Evolutionary conservation across 1,140 invertebrate genomes (phyloP).

Genomic region (Cyphomyrmex costatus): DNA sequence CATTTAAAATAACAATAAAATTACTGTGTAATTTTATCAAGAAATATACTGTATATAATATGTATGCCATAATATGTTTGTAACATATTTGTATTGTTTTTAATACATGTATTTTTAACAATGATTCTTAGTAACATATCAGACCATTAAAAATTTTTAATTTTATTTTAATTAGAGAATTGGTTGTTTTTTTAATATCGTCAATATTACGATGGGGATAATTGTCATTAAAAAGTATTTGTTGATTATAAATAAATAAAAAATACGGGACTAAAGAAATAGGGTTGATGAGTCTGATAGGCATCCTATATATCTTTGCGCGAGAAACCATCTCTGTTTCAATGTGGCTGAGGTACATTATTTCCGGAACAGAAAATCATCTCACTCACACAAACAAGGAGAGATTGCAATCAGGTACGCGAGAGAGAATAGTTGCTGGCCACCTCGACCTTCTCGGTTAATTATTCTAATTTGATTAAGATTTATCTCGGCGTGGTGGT

Average conservation of each 20-base stretch:
- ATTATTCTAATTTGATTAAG: conserved; percentile 69
- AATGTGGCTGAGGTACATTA: conserved; percentile 12
- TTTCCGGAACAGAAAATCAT: conserved; percentile 40
- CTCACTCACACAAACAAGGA: conserved; percentile 1
- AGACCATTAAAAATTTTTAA: neutral
- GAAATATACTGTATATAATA: neutral
- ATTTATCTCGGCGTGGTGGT: conserved; percentile 53
- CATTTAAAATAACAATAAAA: neutral
- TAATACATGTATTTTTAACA: neutral
- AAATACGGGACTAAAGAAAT: neutral
- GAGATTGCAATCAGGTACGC: conserved; percentile 45
- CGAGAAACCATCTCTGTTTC: conserved; percentile 8
- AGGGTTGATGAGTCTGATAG: neutral
- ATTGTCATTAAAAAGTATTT: neutral
- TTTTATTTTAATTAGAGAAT: neutral
- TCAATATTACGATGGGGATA: neutral
- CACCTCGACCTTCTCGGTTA: conserved; percentile 31
- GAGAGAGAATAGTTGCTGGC: conserved; percentile 23
- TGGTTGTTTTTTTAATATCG: neutral
- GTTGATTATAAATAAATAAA: neutral
- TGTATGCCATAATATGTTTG: neutral
- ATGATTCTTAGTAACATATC: too few species aligned
- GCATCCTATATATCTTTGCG: neutral
- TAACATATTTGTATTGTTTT: neutral
- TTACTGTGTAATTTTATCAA: neutral